A percentile compares a stretch with the other conserved stretches of the same genome.
Evolutionary conservation across 2,888 invertebrate species (phyloP).

Genomic region (Carcina quercana): DNA sequence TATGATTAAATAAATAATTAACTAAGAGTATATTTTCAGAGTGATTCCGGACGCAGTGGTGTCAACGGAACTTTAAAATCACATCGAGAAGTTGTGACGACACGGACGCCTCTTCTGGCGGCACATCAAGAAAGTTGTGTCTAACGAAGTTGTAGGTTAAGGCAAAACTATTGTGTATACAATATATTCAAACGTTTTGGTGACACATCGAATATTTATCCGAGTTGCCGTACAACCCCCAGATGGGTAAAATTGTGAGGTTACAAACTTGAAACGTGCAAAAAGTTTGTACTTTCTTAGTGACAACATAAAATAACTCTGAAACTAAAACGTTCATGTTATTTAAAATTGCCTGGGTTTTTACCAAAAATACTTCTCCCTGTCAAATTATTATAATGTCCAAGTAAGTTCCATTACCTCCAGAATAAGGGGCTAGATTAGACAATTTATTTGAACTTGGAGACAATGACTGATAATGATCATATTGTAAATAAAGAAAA

Average conservation of each 20-base stretch:
- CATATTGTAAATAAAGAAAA: slow-evolving; percentile 29
- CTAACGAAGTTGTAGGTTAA: slow-evolving; percentile 21
- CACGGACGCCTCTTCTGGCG: slow-evolving; percentile 79
- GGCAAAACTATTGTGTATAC: neutral
- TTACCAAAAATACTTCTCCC: too few relatives aligned
- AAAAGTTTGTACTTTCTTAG: too few relatives aligned
- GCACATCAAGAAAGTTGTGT: slow-evolving; percentile 81
- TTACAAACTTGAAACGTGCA: too few relatives aligned
- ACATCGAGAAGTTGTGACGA: slow-evolving; percentile 77
- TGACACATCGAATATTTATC: slow-evolving; percentile 1
- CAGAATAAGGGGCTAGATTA: slow-evolving; percentile 7
- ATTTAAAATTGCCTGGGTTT: too few relatives aligned
- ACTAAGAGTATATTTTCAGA: slow-evolving; percentile 31
- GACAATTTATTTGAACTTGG: slow-evolving; percentile 19
- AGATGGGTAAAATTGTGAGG: too few relatives aligned
- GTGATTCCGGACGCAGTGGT: slow-evolving; percentile 41
- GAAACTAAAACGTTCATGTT: too few relatives aligned
- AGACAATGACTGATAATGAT: slow-evolving; percentile 41
- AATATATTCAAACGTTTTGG: neutral
- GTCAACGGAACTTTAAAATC: slow-evolving; percentile 50
- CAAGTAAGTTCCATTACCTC: slow-evolving; percentile 1
- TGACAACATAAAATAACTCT: too few relatives aligned
- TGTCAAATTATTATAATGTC: slow-evolving; percentile 2
- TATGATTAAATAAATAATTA: neutral
- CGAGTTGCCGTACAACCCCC: too few relatives aligned